Percentiles rank a stretch among this genome's conserved stretches.
phyloP scores from a whole-genome alignment of 2,888 invertebrate species.

The Bursaphelenchus okinawaensis region DNA sequence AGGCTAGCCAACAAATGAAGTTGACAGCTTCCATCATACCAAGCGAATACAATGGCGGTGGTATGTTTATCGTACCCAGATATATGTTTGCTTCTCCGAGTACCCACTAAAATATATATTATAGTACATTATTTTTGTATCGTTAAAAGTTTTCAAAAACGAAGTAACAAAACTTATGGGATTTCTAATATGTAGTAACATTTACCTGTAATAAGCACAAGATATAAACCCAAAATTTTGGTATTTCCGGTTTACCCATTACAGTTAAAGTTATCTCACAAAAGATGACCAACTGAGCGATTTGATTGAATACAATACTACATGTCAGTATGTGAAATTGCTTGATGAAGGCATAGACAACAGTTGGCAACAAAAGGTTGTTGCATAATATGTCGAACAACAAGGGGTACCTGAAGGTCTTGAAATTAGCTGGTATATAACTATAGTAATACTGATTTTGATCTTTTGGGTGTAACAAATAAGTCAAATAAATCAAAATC shows the following conservation, averaged over 20 bases:
- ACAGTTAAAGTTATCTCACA: not conserved
- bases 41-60: not conserved
- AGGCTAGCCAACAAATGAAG: not conserved
- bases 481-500: too few species aligned
- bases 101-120: not conserved
- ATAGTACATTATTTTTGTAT: too few species aligned
- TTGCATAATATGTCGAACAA: not conserved
- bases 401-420: not conserved
- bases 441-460: not conserved
- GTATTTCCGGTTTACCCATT: not conserved
- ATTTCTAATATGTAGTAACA: too few species aligned
- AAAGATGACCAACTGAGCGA: not conserved
- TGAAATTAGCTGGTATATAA: not conserved
- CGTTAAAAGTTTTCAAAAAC: too few species aligned
- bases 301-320: not conserved
- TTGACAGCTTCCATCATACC: not conserved
- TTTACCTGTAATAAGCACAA: not conserved
- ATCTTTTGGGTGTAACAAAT: too few species aligned
- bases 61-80: not conserved
- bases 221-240: not conserved
- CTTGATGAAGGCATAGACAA: not conserved
- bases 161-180: too few species aligned
- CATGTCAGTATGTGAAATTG: not conserved
- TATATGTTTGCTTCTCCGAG: not conserved
- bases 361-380: not conserved